These are phyloP conservation scores for Drosophila infuscata DNA, from an alignment of 2,888 invertebrate genomes.

Conservation along the genomic window DNA sequence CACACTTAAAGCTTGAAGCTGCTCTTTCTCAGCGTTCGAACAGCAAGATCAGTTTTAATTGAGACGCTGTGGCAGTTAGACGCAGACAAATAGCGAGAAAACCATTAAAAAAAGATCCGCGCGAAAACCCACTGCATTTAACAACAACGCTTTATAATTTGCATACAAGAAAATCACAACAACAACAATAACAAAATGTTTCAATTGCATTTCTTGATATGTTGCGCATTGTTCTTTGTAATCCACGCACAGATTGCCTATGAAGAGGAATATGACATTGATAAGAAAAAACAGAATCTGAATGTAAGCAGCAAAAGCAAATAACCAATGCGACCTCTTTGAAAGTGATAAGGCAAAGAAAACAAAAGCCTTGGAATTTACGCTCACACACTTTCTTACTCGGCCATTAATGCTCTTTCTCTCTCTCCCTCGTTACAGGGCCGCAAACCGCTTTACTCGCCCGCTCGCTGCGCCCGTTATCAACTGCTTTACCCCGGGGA, in stretches of 20 bases:
- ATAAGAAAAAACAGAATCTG: constrained; percentile 79
- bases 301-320: constrained; percentile 65
- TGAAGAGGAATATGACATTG: constrained; percentile 73
- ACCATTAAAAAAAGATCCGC: neutral
- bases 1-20: constrained; percentile 16
- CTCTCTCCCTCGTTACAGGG: constrained; percentile 59
- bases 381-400: neutral
- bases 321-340: constrained; percentile 2
- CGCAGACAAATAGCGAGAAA: neutral
- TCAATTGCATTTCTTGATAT: constrained; percentile 28
- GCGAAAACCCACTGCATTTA: neutral
- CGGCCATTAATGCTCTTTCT: neutral
- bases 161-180: constrained; percentile 17
- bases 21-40: constrained; percentile 6
- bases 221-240: constrained; percentile 31
- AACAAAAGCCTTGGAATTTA: constrained; percentile 15
- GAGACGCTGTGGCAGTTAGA: constrained; percentile 18
- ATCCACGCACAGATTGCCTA: constrained; percentile 69
- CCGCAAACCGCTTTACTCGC: constrained; percentile 87
- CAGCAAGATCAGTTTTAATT: constrained; percentile 26
- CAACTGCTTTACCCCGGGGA: constrained; percentile 90
- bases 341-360: constrained; percentile 40
- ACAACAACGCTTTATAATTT: constrained; percentile 26
- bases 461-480: constrained; percentile 87
- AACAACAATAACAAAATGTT: constrained; percentile 36